These are phyloP conservation scores for Pedicia rivosa DNA, from an alignment of 2,888 invertebrate genomes.

Conservation along the genomic window DNA sequence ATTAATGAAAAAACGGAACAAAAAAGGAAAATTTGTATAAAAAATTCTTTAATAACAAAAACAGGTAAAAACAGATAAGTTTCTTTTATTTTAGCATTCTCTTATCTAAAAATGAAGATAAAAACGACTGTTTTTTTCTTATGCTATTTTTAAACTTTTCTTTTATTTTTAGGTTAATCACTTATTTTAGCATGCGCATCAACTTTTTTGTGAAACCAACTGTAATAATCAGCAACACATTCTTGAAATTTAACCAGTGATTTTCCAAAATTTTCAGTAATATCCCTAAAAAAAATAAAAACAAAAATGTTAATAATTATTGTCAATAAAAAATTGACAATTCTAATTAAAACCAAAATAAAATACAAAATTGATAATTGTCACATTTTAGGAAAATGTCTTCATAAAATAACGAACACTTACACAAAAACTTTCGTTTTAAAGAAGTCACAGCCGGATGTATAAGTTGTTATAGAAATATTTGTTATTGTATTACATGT, in stretches of 20 bases:
- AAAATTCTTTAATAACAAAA: too few species aligned
- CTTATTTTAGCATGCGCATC: slow-evolving; percentile 42
- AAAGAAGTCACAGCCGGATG: slow-evolving; percentile 41
- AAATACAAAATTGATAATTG: slow-evolving; percentile 1
- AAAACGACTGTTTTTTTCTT: too few species aligned
- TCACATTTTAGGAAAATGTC: background rate
- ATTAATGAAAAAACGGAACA: too few species aligned
- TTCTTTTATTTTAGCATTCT: too few species aligned
- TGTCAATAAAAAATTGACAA: slow-evolving; percentile 3
- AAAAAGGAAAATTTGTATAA: too few species aligned
- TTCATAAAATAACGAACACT: slow-evolving; percentile 32
- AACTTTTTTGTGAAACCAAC: slow-evolving; percentile 55
- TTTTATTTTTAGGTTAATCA: too few species aligned
- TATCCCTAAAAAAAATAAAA: background rate
- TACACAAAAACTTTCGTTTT: slow-evolving; percentile 64
- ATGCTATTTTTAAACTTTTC: too few species aligned
- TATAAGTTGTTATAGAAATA: slow-evolving; percentile 35
- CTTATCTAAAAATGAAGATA: too few species aligned
- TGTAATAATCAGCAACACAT: slow-evolving; percentile 44
- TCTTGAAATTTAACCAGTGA: slow-evolving; percentile 45
- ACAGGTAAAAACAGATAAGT: too few species aligned
- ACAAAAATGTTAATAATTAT: background rate
- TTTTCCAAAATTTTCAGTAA: slow-evolving; percentile 12
- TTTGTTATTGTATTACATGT: slow-evolving; percentile 33
- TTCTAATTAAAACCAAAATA: background rate